Evolutionary conservation across 2,797 vertebrate species (phyloP), one percentile per base, ranked within the genome.

Genomic region (Catostomus latipinnis): DNA sequence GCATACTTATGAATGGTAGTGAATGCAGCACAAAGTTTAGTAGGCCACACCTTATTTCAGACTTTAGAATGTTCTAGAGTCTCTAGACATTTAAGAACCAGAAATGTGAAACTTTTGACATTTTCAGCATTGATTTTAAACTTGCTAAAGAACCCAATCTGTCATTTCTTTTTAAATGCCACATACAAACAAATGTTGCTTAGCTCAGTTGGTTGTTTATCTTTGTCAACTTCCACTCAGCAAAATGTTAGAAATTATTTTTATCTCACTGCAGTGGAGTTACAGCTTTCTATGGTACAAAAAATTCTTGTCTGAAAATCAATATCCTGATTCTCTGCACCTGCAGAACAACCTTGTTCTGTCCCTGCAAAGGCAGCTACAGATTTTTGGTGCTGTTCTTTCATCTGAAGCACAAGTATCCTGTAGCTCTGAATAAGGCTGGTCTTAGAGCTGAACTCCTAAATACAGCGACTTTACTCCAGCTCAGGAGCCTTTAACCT

Each of bases 301-400:
- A 34, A 34, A 78, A 73, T 70, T 10, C 70, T 73, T 80, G 77
- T 80, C 53, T 73, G 77, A 73, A 72, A 78, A 80, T 80, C 77
- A 66, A 80, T 80, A 80, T 67, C 34, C 61, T 14, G 53, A 73
- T 73, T 71, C 62, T 69, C 77, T 45, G 77, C 77, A 80, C 70
- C 77, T 80, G 77, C 77, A 66, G 52, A 73, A 80, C 77, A 72
- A 80, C 50, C 77, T 73, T 66, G 60, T 80, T 66, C 77, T 65
- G 69, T 80, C 45, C 69, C 43, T 5, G 43, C 58, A 48, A 78
- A 78, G 48, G 52, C 70, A 70, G 54, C 49, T 62, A 48, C 0
- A 8, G 53, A 3, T 78, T 48, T 63, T 46, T 48, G 18, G 34
- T 54, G 49, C 77, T 63, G 60, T 48, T 56, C 14, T 72, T 50